Percentiles rank a stretch among this genome's conserved stretches.
These are phyloP conservation scores for Mobula birostris DNA, from an alignment of 2,113 vertebrate genomes.

Conservation along the genomic window DNA sequence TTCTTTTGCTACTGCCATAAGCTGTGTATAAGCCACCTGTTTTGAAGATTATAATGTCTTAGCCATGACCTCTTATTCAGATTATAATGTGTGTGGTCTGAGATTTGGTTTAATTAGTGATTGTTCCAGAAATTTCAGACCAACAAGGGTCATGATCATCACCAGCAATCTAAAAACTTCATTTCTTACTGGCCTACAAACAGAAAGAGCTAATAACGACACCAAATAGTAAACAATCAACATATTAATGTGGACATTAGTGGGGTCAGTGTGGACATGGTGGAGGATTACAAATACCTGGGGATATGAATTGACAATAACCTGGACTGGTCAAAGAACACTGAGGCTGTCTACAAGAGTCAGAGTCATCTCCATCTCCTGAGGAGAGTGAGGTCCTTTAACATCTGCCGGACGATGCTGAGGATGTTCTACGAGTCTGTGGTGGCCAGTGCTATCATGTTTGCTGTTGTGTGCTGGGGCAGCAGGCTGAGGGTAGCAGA, in stretches of 20 bases:
- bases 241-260: background rate
- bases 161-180: conserved; percentile 7
- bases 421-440: too few relatives aligned
- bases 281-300: too few relatives aligned
- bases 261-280: too few relatives aligned
- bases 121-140: background rate
- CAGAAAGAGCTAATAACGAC: background rate
- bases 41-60: background rate
- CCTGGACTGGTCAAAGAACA: too few relatives aligned
- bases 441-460: too few relatives aligned
- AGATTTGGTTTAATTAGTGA: background rate
- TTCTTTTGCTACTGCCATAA: background rate
- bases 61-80: conserved; percentile 27
- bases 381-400: too few relatives aligned
- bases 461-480: too few relatives aligned
- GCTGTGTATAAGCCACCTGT: conserved; percentile 23
- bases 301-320: too few relatives aligned
- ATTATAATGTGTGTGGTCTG: conserved; percentile 24
- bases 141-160: conserved; percentile 29
- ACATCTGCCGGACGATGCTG: too few relatives aligned
- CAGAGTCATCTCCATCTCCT: too few relatives aligned
- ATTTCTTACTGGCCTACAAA: background rate
- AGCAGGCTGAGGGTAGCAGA: too few relatives aligned
- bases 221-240: background rate
- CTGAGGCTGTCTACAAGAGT: too few relatives aligned